phyloP scores from a whole-genome alignment of 2,888 invertebrate genomes.

The Rhingia campestris region DNA sequence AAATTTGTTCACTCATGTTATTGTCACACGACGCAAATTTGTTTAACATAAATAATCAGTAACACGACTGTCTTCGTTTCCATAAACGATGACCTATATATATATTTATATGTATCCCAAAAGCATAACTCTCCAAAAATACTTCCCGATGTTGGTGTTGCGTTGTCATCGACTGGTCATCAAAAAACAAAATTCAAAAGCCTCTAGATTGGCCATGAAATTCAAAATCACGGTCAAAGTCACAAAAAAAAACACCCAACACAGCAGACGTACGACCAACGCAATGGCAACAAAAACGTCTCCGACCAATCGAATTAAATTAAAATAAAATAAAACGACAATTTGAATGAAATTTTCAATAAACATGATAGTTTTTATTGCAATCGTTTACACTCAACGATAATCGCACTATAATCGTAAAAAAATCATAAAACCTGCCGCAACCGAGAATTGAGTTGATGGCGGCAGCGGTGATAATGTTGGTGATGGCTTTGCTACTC shows the following conservation, averaged over 20 bases:
- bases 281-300: conserved; percentile 10
- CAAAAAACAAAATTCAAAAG: conserved; percentile 28
- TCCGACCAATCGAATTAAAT: conserved; percentile 72
- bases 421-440: conserved; percentile 77
- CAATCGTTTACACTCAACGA: conserved; percentile 77
- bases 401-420: conserved; percentile 77
- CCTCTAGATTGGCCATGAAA: conserved; percentile 39
- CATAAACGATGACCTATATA: too few species aligned
- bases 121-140: conserved; percentile 6
- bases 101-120: too few species aligned
- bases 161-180: conserved; percentile 29
- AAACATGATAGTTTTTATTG: conserved; percentile 77
- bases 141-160: not conserved
- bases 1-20: too few species aligned
- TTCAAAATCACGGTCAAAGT: conserved; percentile 56
- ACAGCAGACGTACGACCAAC: conserved; percentile 5
- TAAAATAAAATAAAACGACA: conserved; percentile 76
- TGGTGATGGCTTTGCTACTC: conserved; percentile 2
- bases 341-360: conserved; percentile 76
- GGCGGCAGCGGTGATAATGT: conserved; percentile 44
- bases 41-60: too few species aligned
- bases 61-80: too few species aligned
- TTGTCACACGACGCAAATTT: too few species aligned
- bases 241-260: conserved; percentile 7
- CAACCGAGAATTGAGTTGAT: conserved; percentile 64